Conservation (phyloP, 2,797 vertebrate genomes). For the Orientallactaga sibirica region DNA sequence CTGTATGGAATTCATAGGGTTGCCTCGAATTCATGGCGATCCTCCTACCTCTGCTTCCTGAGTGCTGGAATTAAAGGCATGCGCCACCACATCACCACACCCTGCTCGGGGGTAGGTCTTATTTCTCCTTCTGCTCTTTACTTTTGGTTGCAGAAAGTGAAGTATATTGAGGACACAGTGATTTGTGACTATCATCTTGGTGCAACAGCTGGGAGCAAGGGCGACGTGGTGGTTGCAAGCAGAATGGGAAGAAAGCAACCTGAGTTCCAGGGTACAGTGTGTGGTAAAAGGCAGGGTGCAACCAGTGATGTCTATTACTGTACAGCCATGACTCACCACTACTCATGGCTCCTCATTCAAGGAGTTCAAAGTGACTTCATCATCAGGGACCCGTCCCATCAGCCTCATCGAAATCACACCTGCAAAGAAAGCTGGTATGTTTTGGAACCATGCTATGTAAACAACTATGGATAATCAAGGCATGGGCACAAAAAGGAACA, state of each 20-base stretch:
- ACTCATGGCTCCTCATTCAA: not conserved
- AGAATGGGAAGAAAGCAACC: not conserved
- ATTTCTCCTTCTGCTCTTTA: too few species aligned
- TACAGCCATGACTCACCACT: not conserved
- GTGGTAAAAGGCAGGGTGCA: not conserved
- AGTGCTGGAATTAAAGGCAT: too few species aligned
- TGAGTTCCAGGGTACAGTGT: not conserved
- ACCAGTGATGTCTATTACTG: not conserved
- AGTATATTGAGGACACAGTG: not conserved
- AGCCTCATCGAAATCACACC: not conserved
- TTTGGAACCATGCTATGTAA: not conserved
- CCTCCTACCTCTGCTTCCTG: too few species aligned
- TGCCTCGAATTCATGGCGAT: too few species aligned
- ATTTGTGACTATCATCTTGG: not conserved
- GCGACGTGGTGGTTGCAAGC: not conserved
- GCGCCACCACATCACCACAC: too few species aligned
- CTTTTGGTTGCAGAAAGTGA: conserved; percentile 2
- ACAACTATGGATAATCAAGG: not conserved
- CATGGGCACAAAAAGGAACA: not conserved
- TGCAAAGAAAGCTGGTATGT: not conserved
- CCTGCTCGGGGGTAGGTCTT: too few species aligned
- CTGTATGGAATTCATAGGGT: too few species aligned
- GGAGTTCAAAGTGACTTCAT: not conserved
- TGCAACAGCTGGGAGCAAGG: not conserved
- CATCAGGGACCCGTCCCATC: not conserved